Base-by-base conservation (phyloP, 2,888 invertebrate genomes). In the Cephalotes varians region DNA sequence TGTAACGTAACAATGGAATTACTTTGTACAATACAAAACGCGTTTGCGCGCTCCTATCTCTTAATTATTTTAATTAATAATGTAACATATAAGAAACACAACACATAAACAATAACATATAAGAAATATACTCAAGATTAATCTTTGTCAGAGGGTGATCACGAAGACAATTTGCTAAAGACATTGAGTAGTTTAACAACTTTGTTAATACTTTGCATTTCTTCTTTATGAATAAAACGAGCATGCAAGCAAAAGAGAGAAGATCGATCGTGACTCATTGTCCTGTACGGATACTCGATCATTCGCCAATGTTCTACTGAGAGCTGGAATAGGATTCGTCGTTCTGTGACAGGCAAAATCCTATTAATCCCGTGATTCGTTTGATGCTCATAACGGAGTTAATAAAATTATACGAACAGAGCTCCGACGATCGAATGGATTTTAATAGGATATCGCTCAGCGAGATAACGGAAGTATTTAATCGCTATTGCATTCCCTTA, bases 401-500 rank as follows among this genome's bases (percentile, higher is more conserved):
- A 83, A 83, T 83, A 67, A 74, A 83, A 83, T 83, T 60, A 81
- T 65, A 72, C 80, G 72, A 31, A 56, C 72, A 65, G 56, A 65
- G 64, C 28, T 18, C 34, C 65, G 64, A 9, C 10, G 67, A 81
- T 74, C 81, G 83, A 60, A 81, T 69, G 81, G 58, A 60, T 67
- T 81, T 81, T 83, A 81, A 81, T 73, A 65, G 67, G 67, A 83
- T 81, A 83, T 69, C 74, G 83, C 56, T 72, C 64, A 47, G 83
- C 65, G 80, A 73, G 72, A 80, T 83, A 80, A 64, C 64, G 80
- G 65, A 83, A 79, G 80, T 80, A 83, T 83, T 83, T 83, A 83
- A 83, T 80, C 80, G 80, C 62, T 69, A 81, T 79, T 71, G 81
- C 81, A 79, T 83, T 74, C 82, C 49, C 49, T 81, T 79, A 72